Evolutionary conservation across 2,888 invertebrate species (phyloP), one percentile per base, ranked within the genome.

Genomic region (Sarcophaga rosellei): DNA sequence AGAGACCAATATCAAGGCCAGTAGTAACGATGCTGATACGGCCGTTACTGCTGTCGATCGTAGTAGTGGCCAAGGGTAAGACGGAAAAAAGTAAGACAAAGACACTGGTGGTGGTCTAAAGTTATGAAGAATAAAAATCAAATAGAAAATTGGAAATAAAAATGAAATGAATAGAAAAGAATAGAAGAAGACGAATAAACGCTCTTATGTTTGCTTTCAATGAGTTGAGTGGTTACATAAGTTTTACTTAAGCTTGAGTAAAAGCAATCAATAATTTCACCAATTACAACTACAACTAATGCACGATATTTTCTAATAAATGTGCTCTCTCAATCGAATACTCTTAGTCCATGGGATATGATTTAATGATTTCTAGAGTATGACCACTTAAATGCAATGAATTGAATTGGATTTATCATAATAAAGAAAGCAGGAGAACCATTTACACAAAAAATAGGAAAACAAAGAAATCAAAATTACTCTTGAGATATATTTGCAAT

Each of bases 211-310:
- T 81, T 23, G 47, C 1, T 69, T 66, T 72, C 53, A 47, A 17
- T 47, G 53, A 74, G 70, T 69, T 74, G 62, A 85, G 77, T 75
- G 53, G 47, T 81, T 59, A 21, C 77, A 81, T 81, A 81, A 78
- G 74, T 81, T 81, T 85, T n/a, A 62, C 35, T 75, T 63, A 69
- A 79, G 21, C 23, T 59, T 61, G 72, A 81, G 72, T 69, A 76
- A 68, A 80, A 63, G 68, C 57, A 73, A 68, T 81, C 77, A 77
- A 75, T 74, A 74, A 79, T 35, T 35, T 35, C 35, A 35, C 35
- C 6, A 35, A 17, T 15, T 44, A 45, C 47, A n/a, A 45, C n/a
- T 44, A 15, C 17, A 12, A 69, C 20, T 77, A 61, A 2, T 65
- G 44, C 15, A 68, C 25, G 12, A 35, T 35, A 44, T 35, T 35